phyloP scores from a whole-genome alignment of 2,797 vertebrate species.

The Enoplosus armatus region DNA sequence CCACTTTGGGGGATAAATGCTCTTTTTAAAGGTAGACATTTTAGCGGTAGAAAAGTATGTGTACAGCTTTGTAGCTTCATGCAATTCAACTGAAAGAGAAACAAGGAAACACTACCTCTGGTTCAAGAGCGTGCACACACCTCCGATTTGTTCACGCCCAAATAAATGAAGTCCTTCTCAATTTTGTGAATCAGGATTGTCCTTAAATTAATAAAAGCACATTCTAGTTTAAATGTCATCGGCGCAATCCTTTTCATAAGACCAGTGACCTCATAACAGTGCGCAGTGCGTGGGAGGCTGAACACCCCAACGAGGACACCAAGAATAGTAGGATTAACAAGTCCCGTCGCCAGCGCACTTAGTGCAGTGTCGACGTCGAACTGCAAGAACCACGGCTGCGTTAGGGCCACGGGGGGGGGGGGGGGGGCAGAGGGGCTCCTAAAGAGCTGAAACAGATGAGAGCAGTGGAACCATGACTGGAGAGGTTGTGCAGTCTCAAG shows the following conservation, averaged over 20 bases:
- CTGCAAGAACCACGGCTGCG: background rate
- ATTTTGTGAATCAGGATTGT: background rate
- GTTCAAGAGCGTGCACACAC: background rate
- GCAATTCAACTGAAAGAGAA: background rate
- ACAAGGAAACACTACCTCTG: background rate
- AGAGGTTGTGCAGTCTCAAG: constrained; percentile 17
- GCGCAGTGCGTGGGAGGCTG: background rate
- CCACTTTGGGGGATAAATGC: background rate
- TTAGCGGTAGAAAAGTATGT: background rate
- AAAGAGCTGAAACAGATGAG: constrained; percentile 15
- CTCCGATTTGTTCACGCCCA: background rate
- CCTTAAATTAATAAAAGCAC: background rate
- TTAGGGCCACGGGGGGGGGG: too few species aligned
- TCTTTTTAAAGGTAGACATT: background rate
- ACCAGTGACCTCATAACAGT: background rate
- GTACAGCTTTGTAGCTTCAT: background rate
- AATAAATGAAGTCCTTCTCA: background rate
- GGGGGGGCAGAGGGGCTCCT: too few species aligned
- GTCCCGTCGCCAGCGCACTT: background rate
- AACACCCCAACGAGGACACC: background rate
- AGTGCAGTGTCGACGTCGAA: background rate
- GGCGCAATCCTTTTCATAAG: background rate
- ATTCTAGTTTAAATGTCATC: background rate
- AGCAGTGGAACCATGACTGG: constrained; percentile 1
- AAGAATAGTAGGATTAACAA: background rate